Conservation (phyloP, 2,113 vertebrate species). For the Vireo altiloquus region DNA sequence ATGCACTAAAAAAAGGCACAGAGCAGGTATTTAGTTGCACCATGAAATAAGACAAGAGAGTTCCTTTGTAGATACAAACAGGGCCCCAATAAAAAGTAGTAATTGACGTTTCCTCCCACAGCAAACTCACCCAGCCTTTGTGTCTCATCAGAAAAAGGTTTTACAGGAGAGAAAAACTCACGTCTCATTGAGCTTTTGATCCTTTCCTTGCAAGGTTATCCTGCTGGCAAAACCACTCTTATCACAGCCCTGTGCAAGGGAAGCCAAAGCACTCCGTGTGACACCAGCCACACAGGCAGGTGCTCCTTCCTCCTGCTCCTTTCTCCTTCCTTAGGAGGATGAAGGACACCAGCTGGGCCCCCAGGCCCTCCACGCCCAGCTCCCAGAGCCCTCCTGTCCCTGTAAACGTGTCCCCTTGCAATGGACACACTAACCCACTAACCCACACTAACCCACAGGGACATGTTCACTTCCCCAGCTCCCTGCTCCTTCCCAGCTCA, state of each 20-base stretch:
- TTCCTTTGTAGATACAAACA: neutral
- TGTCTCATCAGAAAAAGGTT: neutral
- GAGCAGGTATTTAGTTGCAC: neutral
- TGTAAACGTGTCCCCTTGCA: neutral
- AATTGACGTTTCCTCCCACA: neutral
- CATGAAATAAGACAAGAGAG: neutral
- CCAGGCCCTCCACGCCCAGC: neutral
- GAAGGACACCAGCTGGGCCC: neutral
- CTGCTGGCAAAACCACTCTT: neutral
- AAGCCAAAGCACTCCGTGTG: neutral
- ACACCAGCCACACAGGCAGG: neutral
- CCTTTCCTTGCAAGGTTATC: neutral
- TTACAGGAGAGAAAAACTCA: neutral
- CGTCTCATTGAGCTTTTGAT: neutral
- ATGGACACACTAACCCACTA: too few relatives aligned
- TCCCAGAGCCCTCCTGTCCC: neutral
- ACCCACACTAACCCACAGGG: too few relatives aligned
- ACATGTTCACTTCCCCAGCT: neutral
- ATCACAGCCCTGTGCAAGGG: neutral
- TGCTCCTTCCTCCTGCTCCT: neutral
- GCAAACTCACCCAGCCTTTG: neutral
- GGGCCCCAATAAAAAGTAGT: neutral
- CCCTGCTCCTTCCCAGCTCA: neutral
- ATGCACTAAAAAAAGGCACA: neutral
- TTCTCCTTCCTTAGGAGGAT: neutral